Evolutionary conservation across 2,113 vertebrate species (phyloP), one percentile per base, ranked within the genome.

Genomic region (Paratilapia polleni): DNA sequence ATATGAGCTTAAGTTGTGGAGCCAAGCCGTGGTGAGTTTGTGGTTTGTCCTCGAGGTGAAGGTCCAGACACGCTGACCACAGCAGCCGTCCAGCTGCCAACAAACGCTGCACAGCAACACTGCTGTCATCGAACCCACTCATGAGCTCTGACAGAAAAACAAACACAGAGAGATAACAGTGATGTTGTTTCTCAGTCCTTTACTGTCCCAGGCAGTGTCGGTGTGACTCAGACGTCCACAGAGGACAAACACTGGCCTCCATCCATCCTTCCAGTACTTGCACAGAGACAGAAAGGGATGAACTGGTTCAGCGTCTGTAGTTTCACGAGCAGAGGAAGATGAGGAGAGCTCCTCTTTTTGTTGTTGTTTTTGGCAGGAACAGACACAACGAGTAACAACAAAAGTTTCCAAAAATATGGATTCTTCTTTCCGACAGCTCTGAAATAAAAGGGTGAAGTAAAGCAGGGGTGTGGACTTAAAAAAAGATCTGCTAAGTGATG

Each of bases 181-280:
- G 66, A 79, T n/a, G 62, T 36, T 54, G 57, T 77, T 4, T 64
- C 20, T 52, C 80, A 58, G 62, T 82, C 47, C 68, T n/a, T 6
- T 73, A 34, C 47, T 34, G 68, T 73, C 84, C 82, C 83, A 70
- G 89, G 83, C 81, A 7, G 78, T 88, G 83, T 86, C 59, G 34
- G 78, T 4, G 56, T 78, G 83, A 89, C 83, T 84, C 83, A 86
- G 68, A 82, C 8, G 60, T 91, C 70, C 70, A 77, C 49, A 59
- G 81, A 83, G 63, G 68, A 92, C 86, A 90, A 82, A 80, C 38
- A 11, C 59, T 77, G 75, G 54, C 83, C 68, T 81, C 70, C 17
- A 9, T 17, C 12, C 43, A 20, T 36, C 56, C 36, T 20, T 22
- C 13, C 49, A 38, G 11, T 28, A 22, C 28, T 38, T 36, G 58